Percentiles rank a stretch among this genome's conserved stretches.
phyloP scores from a whole-genome alignment of 2,888 invertebrate species.

The Cheiracanthium punctorium region DNA sequence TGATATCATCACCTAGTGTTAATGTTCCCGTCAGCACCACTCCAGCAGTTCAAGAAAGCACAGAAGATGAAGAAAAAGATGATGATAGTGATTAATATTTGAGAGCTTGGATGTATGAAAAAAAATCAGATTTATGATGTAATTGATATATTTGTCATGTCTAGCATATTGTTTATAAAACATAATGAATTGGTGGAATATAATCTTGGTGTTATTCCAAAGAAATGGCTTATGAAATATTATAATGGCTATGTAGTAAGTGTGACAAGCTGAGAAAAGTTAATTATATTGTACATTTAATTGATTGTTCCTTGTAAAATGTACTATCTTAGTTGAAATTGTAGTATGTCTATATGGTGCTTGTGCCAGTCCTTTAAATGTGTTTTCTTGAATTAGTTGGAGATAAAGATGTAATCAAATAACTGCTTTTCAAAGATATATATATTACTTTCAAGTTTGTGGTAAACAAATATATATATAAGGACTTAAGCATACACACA shows the following conservation, averaged over 20 bases:
- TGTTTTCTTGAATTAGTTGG: slow-evolving; percentile 41
- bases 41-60: slow-evolving; percentile 63
- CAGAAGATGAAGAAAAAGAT: slow-evolving; percentile 75
- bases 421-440: neutral
- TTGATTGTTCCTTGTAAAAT: slow-evolving; percentile 42
- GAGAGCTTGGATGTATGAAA: slow-evolving; percentile 53
- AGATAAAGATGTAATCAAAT: slow-evolving; percentile 15
- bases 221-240: slow-evolving; percentile 30
- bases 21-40: slow-evolving; percentile 61
- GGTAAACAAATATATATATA: too few relatives aligned
- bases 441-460: slow-evolving; percentile 4
- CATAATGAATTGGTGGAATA: slow-evolving; percentile 32
- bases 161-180: slow-evolving; percentile 44
- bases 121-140: slow-evolving; percentile 45
- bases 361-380: slow-evolving; percentile 57
- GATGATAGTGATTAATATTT: slow-evolving; percentile 72
- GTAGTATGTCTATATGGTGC: slow-evolving; percentile 58
- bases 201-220: slow-evolving; percentile 39
- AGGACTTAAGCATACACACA: neutral
- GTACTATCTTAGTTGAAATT: slow-evolving; percentile 53
- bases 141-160: slow-evolving; percentile 48
- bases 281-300: slow-evolving; percentile 52
- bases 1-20: slow-evolving; percentile 60
- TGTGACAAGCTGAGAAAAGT: slow-evolving; percentile 30
- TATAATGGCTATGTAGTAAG: slow-evolving; percentile 53